Percentiles rank a stretch among this genome's conserved stretches.
Conservation (phyloP, 2,888 invertebrate genomes). For the Tipula unca region DNA sequence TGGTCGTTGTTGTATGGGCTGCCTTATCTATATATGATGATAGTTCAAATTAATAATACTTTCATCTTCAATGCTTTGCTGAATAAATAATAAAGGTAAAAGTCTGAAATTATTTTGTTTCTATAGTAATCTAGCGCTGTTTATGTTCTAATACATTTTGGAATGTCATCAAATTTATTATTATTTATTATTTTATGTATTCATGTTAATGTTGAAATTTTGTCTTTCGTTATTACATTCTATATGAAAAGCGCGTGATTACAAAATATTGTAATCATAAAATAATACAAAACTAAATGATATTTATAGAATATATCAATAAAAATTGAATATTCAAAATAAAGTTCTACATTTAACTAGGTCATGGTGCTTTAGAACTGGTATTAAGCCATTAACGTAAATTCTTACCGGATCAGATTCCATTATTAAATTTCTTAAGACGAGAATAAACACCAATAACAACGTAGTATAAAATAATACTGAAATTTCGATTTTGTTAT, state of each 20-base stretch:
- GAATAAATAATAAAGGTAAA: background rate
- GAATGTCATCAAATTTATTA: background rate
- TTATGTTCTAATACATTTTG: background rate
- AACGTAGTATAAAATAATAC: background rate
- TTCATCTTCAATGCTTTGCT: background rate
- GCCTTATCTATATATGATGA: background rate
- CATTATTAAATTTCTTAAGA: background rate
- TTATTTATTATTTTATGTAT: background rate
- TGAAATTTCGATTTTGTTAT: background rate
- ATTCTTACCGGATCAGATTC: background rate
- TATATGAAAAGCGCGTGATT: background rate
- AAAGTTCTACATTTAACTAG: background rate
- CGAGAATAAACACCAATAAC: background rate
- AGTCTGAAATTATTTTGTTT: background rate
- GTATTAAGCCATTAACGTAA: background rate
- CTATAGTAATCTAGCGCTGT: background rate
- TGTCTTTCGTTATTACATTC: background rate
- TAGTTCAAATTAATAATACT: background rate
- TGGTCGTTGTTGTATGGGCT: constrained; percentile 25
- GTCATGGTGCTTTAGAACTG: background rate
- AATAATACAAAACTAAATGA: background rate
- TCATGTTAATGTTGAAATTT: background rate
- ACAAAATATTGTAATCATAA: background rate
- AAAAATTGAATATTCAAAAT: background rate
- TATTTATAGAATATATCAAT: background rate